Base-by-base conservation (phyloP, 2,113 vertebrate genomes). In the Tupaia chinensis region DNA sequence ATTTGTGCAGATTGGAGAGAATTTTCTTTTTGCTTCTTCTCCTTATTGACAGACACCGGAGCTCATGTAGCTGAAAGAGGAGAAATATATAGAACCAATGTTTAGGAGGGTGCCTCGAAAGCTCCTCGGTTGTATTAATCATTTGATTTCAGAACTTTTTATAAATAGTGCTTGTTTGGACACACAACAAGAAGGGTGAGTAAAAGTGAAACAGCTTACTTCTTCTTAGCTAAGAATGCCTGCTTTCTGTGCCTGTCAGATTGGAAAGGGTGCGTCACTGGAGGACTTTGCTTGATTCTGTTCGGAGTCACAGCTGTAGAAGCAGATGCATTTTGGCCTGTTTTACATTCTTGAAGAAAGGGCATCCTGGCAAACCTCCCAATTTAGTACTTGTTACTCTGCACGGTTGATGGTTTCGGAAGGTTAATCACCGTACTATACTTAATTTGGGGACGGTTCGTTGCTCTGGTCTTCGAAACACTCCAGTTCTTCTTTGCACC, bases 201-300 rank as follows among this genome's bases (percentile, higher is more conserved):
- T 97, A 95, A 96, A 69, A 97, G 84, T 90, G 95, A 97, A 92
- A 63, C 20, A 76, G 65, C 32, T 80, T 19, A 70, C 95, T 89
- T 69, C 77, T 94, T 89, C 68, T 73, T 15, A 63, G 84, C 87
- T 85, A 44, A 92, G 69, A 87, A 87, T n/a, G 77, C 56, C 72
- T 54, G 0, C 34, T 84, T 72, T 74, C 61, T 56, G 82, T 73
- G 90, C 84, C 96, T 92, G 95, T 65, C 65, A 17, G 17, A 13
- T 22, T 10, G n/a, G 27, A 54, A n/a, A 70, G 72, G 74, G 9
- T 76, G 79, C 61, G 65, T 66, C 56, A 16, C 27, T 0, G 0
- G 34, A 13, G 11, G 32, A 9, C 65, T 74, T n/a, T n/a, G 79
- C 34, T 56, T 32, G n/a, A 54, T 27, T 91, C 84, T 69, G 63